phyloP scores from a whole-genome alignment of 2,113 vertebrate genomes.

The Heterochromis multidens region DNA sequence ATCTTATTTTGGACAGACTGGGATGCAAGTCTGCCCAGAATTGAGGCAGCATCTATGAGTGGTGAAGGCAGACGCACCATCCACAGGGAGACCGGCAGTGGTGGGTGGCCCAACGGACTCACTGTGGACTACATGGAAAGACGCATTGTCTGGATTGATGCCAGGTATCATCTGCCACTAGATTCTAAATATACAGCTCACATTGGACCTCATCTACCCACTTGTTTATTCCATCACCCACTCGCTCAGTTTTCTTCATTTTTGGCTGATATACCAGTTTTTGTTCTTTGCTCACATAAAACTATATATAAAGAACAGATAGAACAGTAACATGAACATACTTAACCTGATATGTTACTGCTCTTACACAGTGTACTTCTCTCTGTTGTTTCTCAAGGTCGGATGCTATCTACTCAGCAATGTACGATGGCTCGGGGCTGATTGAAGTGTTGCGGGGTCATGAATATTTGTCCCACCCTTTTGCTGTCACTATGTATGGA shows the following conservation, averaged over 20 bases:
- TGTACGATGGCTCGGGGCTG: slow-evolving; percentile 90
- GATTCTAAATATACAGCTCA: neutral
- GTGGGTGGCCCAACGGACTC: slow-evolving; percentile 96
- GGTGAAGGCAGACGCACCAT: slow-evolving; percentile 90
- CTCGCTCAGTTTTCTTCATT: neutral
- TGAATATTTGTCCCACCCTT: slow-evolving; percentile 94
- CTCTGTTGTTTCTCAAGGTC: slow-evolving; percentile 76
- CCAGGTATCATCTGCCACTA: slow-evolving; percentile 77
- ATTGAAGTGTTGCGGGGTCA: slow-evolving; percentile 96
- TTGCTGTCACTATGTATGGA: slow-evolving; percentile 93
- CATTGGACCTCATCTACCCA: neutral
- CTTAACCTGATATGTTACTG: neutral
- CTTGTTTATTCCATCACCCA: slow-evolving; percentile 18
- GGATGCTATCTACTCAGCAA: slow-evolving; percentile 94
- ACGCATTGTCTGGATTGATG: slow-evolving; percentile 95
- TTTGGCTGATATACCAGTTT: neutral
- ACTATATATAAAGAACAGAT: neutral
- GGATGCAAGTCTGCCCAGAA: slow-evolving; percentile 93
- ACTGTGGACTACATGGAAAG: slow-evolving; percentile 96
- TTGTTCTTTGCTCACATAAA: neutral
- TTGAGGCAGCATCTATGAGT: slow-evolving; percentile 96
- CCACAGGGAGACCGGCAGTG: slow-evolving; percentile 90
- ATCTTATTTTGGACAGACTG: slow-evolving; percentile 98
- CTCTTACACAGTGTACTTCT: neutral
- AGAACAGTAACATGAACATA: neutral